A percentile compares a stretch with the other conserved stretches of the same genome.
Conservation (phyloP, 2,888 invertebrate species). For the Autographa gamma region DNA sequence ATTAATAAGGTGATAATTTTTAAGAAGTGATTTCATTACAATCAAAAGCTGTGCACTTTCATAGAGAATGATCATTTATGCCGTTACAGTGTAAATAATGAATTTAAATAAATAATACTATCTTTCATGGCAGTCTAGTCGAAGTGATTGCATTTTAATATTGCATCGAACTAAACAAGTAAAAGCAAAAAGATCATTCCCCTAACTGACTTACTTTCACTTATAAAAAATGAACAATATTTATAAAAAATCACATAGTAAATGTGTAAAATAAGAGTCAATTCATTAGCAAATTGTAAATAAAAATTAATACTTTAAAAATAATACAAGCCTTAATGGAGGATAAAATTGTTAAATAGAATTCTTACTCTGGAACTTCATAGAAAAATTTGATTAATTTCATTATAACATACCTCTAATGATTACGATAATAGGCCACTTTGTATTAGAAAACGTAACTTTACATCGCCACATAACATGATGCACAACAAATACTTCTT, state of each 20-base stretch:
- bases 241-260: slow-evolving; percentile 58
- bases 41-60: slow-evolving; percentile 68
- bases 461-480: slow-evolving; percentile 77
- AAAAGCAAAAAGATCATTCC: slow-evolving; percentile 52
- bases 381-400: slow-evolving; percentile 75
- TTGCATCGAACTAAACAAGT: slow-evolving; percentile 45
- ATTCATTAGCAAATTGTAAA: slow-evolving; percentile 67
- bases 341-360: slow-evolving; percentile 81
- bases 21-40: slow-evolving; percentile 73
- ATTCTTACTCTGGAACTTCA: slow-evolving; percentile 81
- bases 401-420: slow-evolving; percentile 66
- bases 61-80: slow-evolving; percentile 53
- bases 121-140: slow-evolving; percentile 61
- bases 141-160: slow-evolving; percentile 48
- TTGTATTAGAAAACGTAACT: slow-evolving; percentile 74
- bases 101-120: slow-evolving; percentile 63
- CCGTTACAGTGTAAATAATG: slow-evolving; percentile 61
- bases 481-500: slow-evolving; percentile 80
- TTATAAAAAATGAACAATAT: slow-evolving; percentile 62
- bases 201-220: slow-evolving; percentile 40
- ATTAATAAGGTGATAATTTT: slow-evolving; percentile 76
- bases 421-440: slow-evolving; percentile 82
- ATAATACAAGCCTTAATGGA: slow-evolving; percentile 83
- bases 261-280: slow-evolving; percentile 53
- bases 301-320: slow-evolving; percentile 84